Percentiles rank a stretch among this genome's conserved stretches.
phyloP scores from a whole-genome alignment of 35 echinoderm and acorn worm species.

The Antedon bifida region DNA sequence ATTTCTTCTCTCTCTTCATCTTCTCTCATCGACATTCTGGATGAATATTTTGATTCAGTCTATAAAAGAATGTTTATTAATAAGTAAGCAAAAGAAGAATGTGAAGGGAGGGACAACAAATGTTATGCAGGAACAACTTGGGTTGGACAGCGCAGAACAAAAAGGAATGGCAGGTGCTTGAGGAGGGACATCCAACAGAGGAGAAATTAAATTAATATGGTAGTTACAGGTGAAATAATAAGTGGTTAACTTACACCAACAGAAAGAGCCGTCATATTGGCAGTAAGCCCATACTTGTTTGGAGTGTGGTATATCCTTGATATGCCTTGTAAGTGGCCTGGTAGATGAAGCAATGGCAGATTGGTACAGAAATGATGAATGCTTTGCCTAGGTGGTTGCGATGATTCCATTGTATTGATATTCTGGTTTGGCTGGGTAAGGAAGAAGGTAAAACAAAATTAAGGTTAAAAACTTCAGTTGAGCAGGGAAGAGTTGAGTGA shows the following conservation, averaged over 20 bases:
- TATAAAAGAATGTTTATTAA: no score
- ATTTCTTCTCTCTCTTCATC: not conserved
- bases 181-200: no score
- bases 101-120: no score
- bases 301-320: conserved; percentile 80
- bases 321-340: conserved; percentile 43
- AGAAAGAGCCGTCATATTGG: no score
- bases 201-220: no score
- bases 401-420: not conserved
- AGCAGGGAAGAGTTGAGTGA: no score
- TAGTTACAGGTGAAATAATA: not conserved
- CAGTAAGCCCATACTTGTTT: conserved; percentile 43
- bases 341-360: conserved; percentile 36
- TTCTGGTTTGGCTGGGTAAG: not conserved
- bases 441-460: not conserved
- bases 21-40: not conserved
- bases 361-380: conserved; percentile 98
- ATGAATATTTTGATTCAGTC: not conserved
- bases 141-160: no score
- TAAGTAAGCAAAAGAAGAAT: no score
- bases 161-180: no score
- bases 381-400: conserved; percentile 13
- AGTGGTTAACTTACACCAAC: not conserved
- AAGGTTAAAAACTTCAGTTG: no score
- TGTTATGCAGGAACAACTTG: no score